A percentile compares a stretch with the other conserved stretches of the same genome.
phyloP scores from a whole-genome alignment of 64 coral and sea anemone species.

The Trachythela sp. region DNA sequence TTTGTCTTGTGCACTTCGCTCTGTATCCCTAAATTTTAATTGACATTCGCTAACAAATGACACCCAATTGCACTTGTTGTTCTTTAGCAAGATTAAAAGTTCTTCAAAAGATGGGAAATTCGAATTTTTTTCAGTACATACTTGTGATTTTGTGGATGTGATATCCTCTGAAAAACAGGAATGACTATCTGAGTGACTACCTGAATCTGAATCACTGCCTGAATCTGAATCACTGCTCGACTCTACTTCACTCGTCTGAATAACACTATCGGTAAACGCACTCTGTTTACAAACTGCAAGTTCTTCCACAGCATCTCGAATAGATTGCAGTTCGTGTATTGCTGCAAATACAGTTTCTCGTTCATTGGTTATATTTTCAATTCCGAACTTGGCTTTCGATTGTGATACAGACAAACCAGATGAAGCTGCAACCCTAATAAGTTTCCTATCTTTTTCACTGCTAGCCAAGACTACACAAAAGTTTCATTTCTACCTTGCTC shows the following conservation, averaged over 20 bases:
- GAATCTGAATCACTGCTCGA: background rate
- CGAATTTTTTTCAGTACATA: background rate
- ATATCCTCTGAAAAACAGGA: background rate
- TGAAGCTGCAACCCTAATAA: conserved; percentile 44
- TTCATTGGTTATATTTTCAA: conserved; percentile 32
- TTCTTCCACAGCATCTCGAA: conserved; percentile 41
- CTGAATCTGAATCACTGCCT: background rate
- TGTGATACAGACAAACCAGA: conserved; percentile 26
- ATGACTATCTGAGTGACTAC: background rate
- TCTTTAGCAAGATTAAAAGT: background rate
- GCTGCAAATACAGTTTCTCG: conserved; percentile 33
- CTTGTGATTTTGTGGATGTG: background rate
- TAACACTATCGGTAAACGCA: too few species aligned
- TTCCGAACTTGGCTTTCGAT: conserved; percentile 30
- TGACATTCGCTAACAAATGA: conserved; percentile 20
- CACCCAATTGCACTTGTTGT: background rate
- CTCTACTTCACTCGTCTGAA: background rate
- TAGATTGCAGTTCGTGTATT: conserved; percentile 18
- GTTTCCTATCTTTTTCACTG: conserved; percentile 45
- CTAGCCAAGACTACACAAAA: conserved; percentile 36
- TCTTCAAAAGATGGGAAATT: background rate
- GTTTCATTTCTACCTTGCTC: conserved; percentile 38
- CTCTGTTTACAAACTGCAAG: conserved; percentile 10
- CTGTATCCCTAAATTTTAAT: background rate
- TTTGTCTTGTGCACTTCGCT: background rate